Evolutionary conservation across 23 tunicate species (phyloP), one percentile per base, ranked within the genome.

Genomic region (Trididemnum clinides): DNA sequence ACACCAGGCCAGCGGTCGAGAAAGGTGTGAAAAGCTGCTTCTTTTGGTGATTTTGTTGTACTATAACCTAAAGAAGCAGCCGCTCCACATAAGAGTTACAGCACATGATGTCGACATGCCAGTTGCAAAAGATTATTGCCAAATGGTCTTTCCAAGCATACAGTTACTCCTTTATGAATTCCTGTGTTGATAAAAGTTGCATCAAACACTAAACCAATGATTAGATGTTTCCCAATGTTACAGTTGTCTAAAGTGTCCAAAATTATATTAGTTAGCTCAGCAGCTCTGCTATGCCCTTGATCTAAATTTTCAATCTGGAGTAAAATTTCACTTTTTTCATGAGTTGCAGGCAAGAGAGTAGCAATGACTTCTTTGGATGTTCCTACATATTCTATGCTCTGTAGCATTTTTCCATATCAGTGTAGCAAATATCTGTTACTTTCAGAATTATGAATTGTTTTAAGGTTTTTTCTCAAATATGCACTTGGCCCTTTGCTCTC

Each of bases 21-120:
- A 12, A 62, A 23, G n/a, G n/a, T 22, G 15, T 62, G 6, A 62
- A 62, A 62, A 19, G 69, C 69, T 62, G 69, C 69, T 23, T 62
- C 69, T 12, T 62, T 62, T 12, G 25, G n/a, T 62, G 69, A 62
- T 62, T 62, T 62, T 62, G 69, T 62, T 20, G n/a, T 22, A 22
- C 27, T 62, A n/a, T n/a, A n/a, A n/a, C n/a, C n/a, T n/a, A n/a
- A n/a, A n/a, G n/a, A n/a, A n/a, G n/a, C n/a, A n/a, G n/a, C n/a
- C n/a, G n/a, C n/a, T n/a, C n/a, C n/a, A n/a, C n/a, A n/a, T n/a
- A n/a, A n/a, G n/a, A n/a, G 27, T 62, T 62, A n/a, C 25, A 62
- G 69, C 69, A 62, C 69, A 62, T 12, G 69, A 62, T 62, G 69
- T 62, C 69, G n/a, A n/a, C 69, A 62, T 19, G 69, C 69, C n/a